Conservation (phyloP, 2,888 invertebrate genomes). For the Diaphora mendica region DNA sequence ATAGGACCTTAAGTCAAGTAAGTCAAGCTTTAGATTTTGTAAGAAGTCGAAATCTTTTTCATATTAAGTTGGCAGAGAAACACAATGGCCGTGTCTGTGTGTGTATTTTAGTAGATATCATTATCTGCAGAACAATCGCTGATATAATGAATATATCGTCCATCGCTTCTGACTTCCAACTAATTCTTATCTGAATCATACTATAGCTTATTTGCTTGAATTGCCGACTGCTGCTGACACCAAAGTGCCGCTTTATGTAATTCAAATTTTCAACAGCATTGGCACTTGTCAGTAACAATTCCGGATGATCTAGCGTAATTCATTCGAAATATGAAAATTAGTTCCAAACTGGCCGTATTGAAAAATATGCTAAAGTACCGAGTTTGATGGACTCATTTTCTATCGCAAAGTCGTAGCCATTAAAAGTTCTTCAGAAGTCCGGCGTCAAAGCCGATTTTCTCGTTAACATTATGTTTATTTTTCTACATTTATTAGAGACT, state of each 20-base stretch:
- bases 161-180: neutral
- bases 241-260: neutral
- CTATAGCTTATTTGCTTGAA: neutral
- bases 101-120: too few relatives aligned
- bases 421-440: slow-evolving; percentile 53
- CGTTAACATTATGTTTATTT: slow-evolving; percentile 21
- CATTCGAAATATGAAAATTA: slow-evolving; percentile 28
- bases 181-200: neutral
- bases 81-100: too few relatives aligned
- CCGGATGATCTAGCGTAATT: neutral
- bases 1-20: too few relatives aligned
- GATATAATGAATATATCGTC: neutral
- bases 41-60: too few relatives aligned
- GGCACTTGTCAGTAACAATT: slow-evolving; percentile 3
- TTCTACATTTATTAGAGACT: neutral
- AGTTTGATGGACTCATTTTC: slow-evolving; percentile 56
- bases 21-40: too few relatives aligned
- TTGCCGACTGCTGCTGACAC: neutral
- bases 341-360: slow-evolving; percentile 37
- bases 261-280: neutral
- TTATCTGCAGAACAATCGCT: neutral
- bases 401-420: slow-evolving; percentile 47
- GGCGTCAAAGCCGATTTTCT: slow-evolving; percentile 40
- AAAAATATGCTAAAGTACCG: slow-evolving; percentile 42
- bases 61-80: neutral